A percentile compares a stretch with the other conserved stretches of the same genome.
phyloP scores from a whole-genome alignment of 2,797 vertebrate genomes.

The Tamandua tetradactyla region DNA sequence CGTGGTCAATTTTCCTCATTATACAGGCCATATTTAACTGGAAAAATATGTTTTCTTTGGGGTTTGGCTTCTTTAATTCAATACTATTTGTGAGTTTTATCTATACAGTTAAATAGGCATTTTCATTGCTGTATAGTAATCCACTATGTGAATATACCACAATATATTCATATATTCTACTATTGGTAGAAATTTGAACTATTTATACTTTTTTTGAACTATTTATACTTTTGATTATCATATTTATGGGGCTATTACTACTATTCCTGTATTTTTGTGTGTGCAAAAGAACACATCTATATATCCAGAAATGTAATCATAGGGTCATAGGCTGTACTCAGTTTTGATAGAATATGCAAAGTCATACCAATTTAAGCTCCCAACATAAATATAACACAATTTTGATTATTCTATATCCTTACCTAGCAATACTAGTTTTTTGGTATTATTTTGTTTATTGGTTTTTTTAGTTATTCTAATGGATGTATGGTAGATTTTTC shows the following conservation, averaged over 20 bases:
- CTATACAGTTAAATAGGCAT: background rate
- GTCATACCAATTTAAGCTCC: background rate
- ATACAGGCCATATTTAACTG: background rate
- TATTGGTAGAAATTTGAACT: background rate
- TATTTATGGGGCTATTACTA: background rate
- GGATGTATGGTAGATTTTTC: background rate
- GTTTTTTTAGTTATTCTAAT: background rate
- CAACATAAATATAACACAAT: background rate
- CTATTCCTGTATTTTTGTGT: background rate
- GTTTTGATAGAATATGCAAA: background rate
- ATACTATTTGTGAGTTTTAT: background rate
- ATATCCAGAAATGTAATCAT: background rate
- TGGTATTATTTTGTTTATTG: background rate
- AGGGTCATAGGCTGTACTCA: background rate
- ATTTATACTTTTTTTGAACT: conserved; percentile 10
- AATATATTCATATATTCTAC: background rate
- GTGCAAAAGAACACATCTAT: background rate
- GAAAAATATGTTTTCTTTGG: background rate
- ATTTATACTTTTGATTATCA: background rate
- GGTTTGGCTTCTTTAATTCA: background rate
- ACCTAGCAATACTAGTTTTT: background rate
- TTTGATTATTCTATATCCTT: background rate
- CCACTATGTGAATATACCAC: background rate
- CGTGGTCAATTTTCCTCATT: background rate
- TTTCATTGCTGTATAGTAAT: background rate